Evolutionary conservation across 2,888 invertebrate genomes (phyloP), one percentile per base, ranked within the genome.

Genomic region (Halictus ligatus): DNA sequence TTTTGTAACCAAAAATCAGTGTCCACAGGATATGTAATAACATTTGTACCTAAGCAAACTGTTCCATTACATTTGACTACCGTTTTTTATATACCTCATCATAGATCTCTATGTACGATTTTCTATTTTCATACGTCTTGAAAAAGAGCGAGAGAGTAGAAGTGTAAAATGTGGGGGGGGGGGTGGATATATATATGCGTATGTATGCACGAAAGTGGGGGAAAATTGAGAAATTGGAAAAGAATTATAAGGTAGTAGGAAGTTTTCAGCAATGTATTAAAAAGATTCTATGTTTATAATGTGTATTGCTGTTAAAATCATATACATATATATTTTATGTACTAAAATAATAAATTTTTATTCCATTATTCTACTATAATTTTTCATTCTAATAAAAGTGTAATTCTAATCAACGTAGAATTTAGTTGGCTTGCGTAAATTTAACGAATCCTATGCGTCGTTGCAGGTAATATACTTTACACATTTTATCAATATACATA

Each of bases 101-200:
- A 79, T 89, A 90, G 85, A 86, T 86, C 88, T 90, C 87, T 89
- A 81, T 88, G 77, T 88, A 90, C 89, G 84, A 78, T 91, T 89
- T 92, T 91, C 78, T 92, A 93, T 91, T 92, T 92, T 93, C 89
- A 89, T 92, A 92, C 79, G 40, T 83, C 77, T 75, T 13, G 35
- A 69, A 25, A 74, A 69, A 77, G 5, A 72, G 46, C 18, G 81
- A 6, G 7, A 29, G 15, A 0, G 29, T 6, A 13, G 29, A 18
- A 29, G 29, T 6, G 5, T 71, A 35, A 12, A 50, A 78, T 35
- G 29, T 21, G n/a, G 48, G 21, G 29, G 71, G 7, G 35, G 67
- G 48, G 29, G n/a, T 1, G 12, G 48, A 12, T 29, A 43, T 46
- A 12, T 29, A 43, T 46, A 15, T 64, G 21, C 73, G 73, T 25